Conservation (phyloP, 1,140 invertebrate genomes). For the Drosophila carrolli region DNA sequence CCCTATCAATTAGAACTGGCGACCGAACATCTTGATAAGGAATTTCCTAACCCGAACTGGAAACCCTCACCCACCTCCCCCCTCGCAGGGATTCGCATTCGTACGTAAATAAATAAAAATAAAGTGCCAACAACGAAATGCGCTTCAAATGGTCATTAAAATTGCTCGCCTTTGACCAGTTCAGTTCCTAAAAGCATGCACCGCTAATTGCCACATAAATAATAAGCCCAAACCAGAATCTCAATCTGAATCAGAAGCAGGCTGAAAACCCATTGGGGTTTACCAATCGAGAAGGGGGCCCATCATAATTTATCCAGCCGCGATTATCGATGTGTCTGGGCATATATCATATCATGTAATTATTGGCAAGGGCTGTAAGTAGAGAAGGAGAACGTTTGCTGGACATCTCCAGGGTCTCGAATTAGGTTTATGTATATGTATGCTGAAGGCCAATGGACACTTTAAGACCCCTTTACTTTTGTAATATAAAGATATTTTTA, state of each 20-base stretch:
- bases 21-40: conserved; percentile 78
- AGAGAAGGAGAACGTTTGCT: not conserved
- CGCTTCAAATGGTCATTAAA: conserved; percentile 81
- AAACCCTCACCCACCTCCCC: not conserved
- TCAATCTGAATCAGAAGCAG: conserved; percentile 12
- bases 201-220: conserved; percentile 78
- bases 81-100: conserved; percentile 7
- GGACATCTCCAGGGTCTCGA: not conserved
- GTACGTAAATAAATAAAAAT: conserved; percentile 65
- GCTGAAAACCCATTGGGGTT: conserved; percentile 1
- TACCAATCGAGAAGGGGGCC: not conserved
- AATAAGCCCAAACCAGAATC: conserved; percentile 59
- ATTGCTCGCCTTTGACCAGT: conserved; percentile 38
- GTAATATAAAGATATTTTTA: too few relatives aligned
- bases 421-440: not conserved
- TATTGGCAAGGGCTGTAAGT: conserved; percentile 11
- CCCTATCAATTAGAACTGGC: conserved; percentile 80
- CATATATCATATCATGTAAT: conserved; percentile 42
- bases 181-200: conserved; percentile 64
- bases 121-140: conserved; percentile 80
- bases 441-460: not conserved
- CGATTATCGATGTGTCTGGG: conserved; percentile 53
- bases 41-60: not conserved
- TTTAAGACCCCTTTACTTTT: too few relatives aligned
- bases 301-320: conserved; percentile 51